Conservation (phyloP, 2,113 vertebrate genomes). For the Zosterops pallidus region DNA sequence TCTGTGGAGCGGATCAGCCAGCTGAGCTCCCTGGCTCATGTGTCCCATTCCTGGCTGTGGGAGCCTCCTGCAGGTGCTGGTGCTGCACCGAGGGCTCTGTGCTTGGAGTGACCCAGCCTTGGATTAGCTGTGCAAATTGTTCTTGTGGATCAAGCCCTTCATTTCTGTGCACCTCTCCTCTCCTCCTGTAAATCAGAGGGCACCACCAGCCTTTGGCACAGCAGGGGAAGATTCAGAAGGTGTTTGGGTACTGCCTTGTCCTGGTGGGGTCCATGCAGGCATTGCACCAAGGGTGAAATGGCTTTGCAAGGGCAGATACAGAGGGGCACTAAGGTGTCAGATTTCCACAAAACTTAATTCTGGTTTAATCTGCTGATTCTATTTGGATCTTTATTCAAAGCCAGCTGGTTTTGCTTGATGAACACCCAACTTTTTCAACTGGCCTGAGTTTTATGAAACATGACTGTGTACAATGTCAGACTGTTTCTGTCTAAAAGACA, state of each 20-base stretch:
- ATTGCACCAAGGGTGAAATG: neutral
- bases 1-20: neutral
- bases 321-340: neutral
- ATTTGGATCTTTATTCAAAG: neutral
- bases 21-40: neutral
- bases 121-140: neutral
- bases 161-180: neutral
- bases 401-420: neutral
- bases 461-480: neutral
- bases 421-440: neutral
- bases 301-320: neutral
- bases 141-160: neutral
- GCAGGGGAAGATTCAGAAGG: neutral
- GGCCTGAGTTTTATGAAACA: neutral
- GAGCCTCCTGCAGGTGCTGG: neutral
- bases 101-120: neutral
- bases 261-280: neutral
- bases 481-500: neutral
- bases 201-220: rapidly evolving
- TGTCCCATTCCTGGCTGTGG: too few species aligned
- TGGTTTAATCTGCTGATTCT: neutral
- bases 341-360: neutral
- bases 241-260: neutral
- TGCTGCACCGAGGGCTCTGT: neutral
- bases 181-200: too few species aligned